Evolutionary conservation across 2,797 vertebrate genomes (phyloP).

Genomic region (Heterohyrax brucei): DNA sequence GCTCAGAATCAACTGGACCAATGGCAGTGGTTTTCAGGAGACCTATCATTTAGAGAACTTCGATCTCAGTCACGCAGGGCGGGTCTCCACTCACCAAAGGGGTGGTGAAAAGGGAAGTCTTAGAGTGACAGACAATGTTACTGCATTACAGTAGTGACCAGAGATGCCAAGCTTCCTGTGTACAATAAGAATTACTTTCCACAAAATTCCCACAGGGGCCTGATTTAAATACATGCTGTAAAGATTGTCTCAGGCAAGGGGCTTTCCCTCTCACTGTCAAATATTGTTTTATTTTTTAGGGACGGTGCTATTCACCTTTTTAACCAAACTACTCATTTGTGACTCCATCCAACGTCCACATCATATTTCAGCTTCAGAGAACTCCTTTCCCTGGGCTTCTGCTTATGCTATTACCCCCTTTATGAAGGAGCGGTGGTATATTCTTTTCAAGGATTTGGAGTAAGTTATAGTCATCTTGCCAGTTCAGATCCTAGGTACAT

Average conservation of each 20-base stretch:
- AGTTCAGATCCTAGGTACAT: neutral
- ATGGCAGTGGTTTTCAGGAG: neutral
- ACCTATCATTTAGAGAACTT: neutral
- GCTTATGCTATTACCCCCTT: neutral
- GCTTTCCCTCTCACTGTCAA: neutral
- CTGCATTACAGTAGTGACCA: neutral
- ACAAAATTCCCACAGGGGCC: neutral
- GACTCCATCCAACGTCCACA: neutral
- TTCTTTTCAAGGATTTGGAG: neutral
- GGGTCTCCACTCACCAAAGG: neutral
- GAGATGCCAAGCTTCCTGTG: neutral
- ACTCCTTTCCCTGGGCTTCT: neutral
- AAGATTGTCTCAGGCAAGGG: neutral
- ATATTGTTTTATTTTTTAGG: neutral
- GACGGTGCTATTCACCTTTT: neutral
- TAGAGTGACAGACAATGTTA: neutral
- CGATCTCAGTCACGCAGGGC: neutral
- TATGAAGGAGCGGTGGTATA: neutral
- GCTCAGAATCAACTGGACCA: too few species aligned
- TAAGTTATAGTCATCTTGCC: constrained; percentile 11
- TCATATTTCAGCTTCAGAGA: neutral
- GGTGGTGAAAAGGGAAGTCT: neutral
- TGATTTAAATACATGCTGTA: neutral
- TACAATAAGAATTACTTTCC: neutral
- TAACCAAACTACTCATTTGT: neutral